These are phyloP conservation scores for Malurus cyaneus DNA, from an alignment of 2,113 vertebrate genomes.

Conservation along the genomic window DNA sequence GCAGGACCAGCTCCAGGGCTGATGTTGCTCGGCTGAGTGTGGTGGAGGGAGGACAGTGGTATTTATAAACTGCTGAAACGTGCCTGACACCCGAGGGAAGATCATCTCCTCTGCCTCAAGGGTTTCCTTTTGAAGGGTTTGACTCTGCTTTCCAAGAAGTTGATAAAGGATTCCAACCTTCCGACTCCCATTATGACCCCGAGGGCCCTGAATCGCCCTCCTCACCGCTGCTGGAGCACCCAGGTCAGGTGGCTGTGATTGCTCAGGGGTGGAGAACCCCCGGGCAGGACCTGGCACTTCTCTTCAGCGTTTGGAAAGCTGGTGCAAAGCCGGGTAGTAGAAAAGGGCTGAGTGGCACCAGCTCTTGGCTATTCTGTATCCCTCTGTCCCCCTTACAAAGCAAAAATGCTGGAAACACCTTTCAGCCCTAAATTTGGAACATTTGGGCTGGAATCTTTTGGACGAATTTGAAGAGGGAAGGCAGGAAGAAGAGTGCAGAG, in stretches of 20 bases:
- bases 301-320: neutral
- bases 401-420: neutral
- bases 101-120: neutral
- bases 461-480: neutral
- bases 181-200: neutral
- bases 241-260: accelerated
- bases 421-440: neutral
- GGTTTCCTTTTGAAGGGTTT: constrained; percentile 20
- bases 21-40: accelerated
- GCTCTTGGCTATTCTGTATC: neutral
- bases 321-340: neutral
- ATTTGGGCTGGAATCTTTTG: neutral
- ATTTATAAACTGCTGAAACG: neutral
- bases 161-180: neutral
- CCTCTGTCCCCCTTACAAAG: neutral
- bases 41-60: neutral
- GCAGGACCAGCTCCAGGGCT: neutral
- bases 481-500: neutral
- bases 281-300: neutral
- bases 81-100: neutral
- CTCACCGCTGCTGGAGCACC: accelerated
- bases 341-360: neutral
- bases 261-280: neutral
- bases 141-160: neutral
- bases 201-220: neutral